phyloP scores from a whole-genome alignment of 2,113 vertebrate species.

The Notechis scutatus region DNA sequence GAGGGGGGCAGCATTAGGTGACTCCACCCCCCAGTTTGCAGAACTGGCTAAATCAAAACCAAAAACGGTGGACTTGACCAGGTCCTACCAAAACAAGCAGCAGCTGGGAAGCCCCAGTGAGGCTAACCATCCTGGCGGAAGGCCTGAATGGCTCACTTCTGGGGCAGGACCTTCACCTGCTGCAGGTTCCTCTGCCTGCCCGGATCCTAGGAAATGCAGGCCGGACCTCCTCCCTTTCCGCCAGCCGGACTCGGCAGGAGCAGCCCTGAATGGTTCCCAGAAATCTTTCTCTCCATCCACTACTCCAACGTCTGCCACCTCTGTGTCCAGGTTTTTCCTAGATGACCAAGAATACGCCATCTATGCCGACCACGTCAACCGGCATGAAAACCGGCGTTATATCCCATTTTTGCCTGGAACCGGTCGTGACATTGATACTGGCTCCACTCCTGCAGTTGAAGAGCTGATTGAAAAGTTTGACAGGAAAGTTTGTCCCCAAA shows the following conservation, averaged over 20 bases:
- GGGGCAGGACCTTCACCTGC: constrained; percentile 53
- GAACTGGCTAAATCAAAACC: constrained; percentile 62
- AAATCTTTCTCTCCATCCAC: constrained; percentile 81
- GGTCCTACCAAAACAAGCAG: constrained; percentile 48
- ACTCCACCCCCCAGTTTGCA: constrained; percentile 42
- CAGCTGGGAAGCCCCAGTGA: constrained; percentile 57
- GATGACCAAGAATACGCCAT: constrained; percentile 87
- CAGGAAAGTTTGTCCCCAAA: constrained; percentile 74
- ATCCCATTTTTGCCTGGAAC: constrained; percentile 93
- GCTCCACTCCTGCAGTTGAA: constrained; percentile 85
- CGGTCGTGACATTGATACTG: constrained; percentile 91
- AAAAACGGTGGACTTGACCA: constrained; percentile 51
- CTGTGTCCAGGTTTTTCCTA: constrained; percentile 68
- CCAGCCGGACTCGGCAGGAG: constrained; percentile 82
- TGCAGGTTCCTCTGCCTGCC: constrained; percentile 61
- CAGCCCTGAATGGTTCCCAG: constrained; percentile 71
- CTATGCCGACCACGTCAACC: constrained; percentile 87
- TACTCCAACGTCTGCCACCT: constrained; percentile 71
- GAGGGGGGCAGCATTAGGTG: constrained; percentile 51
- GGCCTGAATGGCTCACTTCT: constrained; percentile 47
- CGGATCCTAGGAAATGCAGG: constrained; percentile 69
- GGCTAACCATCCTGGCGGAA: constrained; percentile 47
- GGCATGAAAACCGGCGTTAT: constrained; percentile 92
- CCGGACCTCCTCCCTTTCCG: constrained; percentile 89
- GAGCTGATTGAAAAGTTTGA: constrained; percentile 94